Evolutionary conservation across 2,797 vertebrate genomes (phyloP).

Genomic region (Tamandua tetradactyla): DNA sequence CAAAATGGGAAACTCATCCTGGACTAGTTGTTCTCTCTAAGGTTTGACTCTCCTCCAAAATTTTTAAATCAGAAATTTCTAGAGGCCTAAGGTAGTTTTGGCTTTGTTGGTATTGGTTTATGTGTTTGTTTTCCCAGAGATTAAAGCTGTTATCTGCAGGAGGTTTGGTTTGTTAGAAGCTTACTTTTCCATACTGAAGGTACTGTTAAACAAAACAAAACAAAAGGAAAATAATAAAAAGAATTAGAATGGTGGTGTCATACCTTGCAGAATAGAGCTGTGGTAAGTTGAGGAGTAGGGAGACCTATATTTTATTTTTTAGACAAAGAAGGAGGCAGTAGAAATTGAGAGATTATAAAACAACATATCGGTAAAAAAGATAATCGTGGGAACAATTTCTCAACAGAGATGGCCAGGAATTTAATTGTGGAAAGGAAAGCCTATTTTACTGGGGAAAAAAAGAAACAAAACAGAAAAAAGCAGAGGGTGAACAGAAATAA

Average conservation of each 20-base stretch:
- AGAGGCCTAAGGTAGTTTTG: too few species aligned
- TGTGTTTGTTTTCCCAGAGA: neutral
- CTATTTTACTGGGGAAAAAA: neutral
- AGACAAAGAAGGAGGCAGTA: neutral
- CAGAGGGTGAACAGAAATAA: neutral
- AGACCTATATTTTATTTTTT: neutral
- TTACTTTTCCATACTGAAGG: neutral
- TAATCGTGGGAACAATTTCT: neutral
- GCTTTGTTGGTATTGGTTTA: too few species aligned
- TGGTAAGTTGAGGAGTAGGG: neutral
- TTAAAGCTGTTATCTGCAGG: neutral
- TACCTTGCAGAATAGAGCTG: neutral
- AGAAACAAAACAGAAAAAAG: neutral
- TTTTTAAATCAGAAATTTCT: too few species aligned
- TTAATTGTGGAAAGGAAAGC: neutral
- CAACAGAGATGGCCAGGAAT: neutral
- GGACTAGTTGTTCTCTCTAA: too few species aligned
- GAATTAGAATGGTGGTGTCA: neutral
- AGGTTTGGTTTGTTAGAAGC: neutral
- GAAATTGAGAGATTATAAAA: neutral
- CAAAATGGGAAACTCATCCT: neutral
- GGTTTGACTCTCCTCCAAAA: too few species aligned
- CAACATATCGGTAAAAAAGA: neutral
- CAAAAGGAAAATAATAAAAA: neutral
- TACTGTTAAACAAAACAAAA: neutral